Evolutionary conservation across 23 tunicate genomes (phyloP).

Genomic region (Clavelina lepadiformis): DNA sequence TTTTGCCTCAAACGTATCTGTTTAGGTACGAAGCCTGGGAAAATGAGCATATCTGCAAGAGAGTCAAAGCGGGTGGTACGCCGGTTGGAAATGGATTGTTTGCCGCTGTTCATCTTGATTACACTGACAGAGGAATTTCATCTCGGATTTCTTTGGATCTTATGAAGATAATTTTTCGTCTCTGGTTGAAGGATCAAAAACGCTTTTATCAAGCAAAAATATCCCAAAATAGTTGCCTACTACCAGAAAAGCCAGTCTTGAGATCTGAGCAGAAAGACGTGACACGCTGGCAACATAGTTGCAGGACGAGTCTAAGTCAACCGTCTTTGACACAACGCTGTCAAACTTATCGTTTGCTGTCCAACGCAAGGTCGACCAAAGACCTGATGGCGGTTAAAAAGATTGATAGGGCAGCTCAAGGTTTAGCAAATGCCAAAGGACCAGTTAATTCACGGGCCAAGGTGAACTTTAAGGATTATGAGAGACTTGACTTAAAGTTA

Average conservation of each 20-base stretch:
- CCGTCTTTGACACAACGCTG: too few relatives aligned
- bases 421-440: too few relatives aligned
- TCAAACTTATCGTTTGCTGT: too few relatives aligned
- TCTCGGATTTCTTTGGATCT: constrained; percentile 51
- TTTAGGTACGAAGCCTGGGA: constrained; percentile 96
- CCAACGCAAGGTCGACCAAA: background rate
- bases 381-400: too few relatives aligned
- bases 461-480: too few relatives aligned
- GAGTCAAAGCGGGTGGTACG: constrained; percentile 14
- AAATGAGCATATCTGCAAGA: constrained; percentile 42
- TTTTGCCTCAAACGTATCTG: too few relatives aligned
- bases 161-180: constrained; percentile 36
- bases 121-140: constrained; percentile 60
- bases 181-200: constrained; percentile 45
- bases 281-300: too few relatives aligned
- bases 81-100: constrained; percentile 89
- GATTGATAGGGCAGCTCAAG: too few relatives aligned
- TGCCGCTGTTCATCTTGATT: constrained; percentile 60
- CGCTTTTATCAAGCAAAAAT: too few relatives aligned
- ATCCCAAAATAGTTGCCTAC: background rate
- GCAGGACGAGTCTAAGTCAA: too few relatives aligned
- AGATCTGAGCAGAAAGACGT: constrained; percentile 3
- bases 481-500: constrained; percentile 6
- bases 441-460: too few relatives aligned
- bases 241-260: too few relatives aligned